Base-by-base conservation (phyloP, 1,140 invertebrate species). In the Rhopalosiphum maidis region DNA sequence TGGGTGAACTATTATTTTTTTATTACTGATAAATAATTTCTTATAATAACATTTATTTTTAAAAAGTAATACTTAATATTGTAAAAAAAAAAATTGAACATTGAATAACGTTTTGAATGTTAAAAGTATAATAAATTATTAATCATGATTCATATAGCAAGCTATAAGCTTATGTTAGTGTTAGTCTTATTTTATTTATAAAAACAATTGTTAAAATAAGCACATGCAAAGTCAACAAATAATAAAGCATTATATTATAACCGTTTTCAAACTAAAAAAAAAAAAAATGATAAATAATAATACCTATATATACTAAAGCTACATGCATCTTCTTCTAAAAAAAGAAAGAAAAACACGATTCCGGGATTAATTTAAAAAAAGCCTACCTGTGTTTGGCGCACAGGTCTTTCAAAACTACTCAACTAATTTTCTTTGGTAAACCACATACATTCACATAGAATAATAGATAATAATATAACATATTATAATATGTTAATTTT, bases 391-490 rank as follows among this genome's bases (percentile, higher is more conserved):
- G 91, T 93, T 93, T 93, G 91, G 91, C 77, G 91, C 91, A 93
- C 91, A 93, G 91, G 91, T 93, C 60, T 93, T 86, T 86, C 48
- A 85, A 93, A 88, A 83, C 91, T 93, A 93, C 91, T 93, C 82
- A 37, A 92, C 35, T 93, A 51, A 35, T 86, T 93, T 54, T 86
- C 48, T 93, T 93, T 51, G n/a, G 11, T 92, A 51, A 51, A 86
- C 35, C 35, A 68, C 48, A 54, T 21, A 30, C 25, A 90, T 55
- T 41, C 37, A 88, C 87, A 48, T 48, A 35, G 21, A 21, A 51
- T 88, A 88, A 54, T 88, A 88, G 30, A n/a, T 51, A 51, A n/a
- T 51, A 51, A 2, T 15, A 68, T 68, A 77, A 77, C 43, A 88
- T 54, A 88, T 54, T n/a, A 48, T 8, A 35, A 51, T 89, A 54